Base-by-base conservation (phyloP, 35 echinoderm and acorn worm genomes). In the Eucidaris tribuloides region DNA sequence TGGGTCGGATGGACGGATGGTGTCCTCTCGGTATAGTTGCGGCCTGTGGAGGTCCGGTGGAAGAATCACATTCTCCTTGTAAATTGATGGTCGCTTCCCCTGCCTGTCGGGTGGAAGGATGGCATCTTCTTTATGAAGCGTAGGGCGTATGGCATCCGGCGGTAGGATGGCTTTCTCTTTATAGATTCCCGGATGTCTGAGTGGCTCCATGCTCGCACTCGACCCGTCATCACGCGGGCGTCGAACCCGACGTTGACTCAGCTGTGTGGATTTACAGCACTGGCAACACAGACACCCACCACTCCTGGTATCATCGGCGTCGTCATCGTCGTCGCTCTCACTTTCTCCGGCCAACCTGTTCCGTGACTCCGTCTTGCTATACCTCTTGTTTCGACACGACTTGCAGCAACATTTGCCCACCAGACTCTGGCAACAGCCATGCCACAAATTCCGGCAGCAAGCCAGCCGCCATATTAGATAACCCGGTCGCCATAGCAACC, bases 401-500 rank as follows among this genome's bases (percentile, higher is more conserved):
- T 44, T 13, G n/a, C 49, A 15, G 46, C 86, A 89, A 37, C 86
- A 89, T 11, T 46, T 64, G 44, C n/a, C 63, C 31, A 62, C 44
- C 20, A 66, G 76, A 1, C 54, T 66, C 31, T 32, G 39, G 56
- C 64, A 90, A 33, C 79, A 83, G 4, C 81, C 36, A 30, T 58
- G 34, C 45, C 70, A 77, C 14, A 83, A 54, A 45, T 90, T 90
- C 37, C 88, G 31, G 66, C 88, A 90, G 58, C 88, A 90, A 14
- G 57, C 81, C 4, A 90, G 33, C 32, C 88, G 57, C 88, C 88
- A 90, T 27, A 72, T 66, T 14, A 90, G 23, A 55, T 90, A 90
- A n/a, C 88, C 88, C 18, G 88, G 88, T 44, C 88, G 44, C 88
- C 88, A 90, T 65, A 68, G 74, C 28, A 83, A 83, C 88, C 88